Evolutionary conservation across 2,797 vertebrate genomes (phyloP).

Genomic region (Pangasius sanitwongsei): DNA sequence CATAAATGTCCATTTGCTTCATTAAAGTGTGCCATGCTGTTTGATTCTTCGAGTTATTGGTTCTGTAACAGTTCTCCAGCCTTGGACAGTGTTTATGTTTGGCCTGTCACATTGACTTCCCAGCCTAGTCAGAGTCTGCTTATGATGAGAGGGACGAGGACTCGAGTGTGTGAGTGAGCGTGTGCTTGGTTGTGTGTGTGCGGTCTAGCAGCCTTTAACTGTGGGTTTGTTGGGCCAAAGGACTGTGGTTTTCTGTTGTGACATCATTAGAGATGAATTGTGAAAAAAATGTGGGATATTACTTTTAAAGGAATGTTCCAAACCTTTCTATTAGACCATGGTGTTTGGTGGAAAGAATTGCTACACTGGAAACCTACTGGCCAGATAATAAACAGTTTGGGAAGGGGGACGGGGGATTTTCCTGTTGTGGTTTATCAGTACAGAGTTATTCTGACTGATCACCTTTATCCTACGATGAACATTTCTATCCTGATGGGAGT

Average conservation of each 20-base stretch:
- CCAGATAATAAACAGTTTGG: conserved; percentile 5
- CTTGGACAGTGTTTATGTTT: conserved; percentile 42
- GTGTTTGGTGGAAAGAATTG: conserved; percentile 29
- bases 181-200: conserved; percentile 46
- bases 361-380: conserved; percentile 15
- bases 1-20: conserved; percentile 70
- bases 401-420: not conserved
- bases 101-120: conserved; percentile 56
- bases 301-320: conserved; percentile 51
- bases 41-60: conserved; percentile 60
- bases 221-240: conserved; percentile 20
- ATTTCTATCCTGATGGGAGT: not conserved
- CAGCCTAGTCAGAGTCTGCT: conserved; percentile 21
- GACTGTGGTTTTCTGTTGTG: conserved; percentile 52
- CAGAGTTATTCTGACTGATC: not conserved
- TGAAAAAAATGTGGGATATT: conserved; percentile 56
- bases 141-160: conserved; percentile 19
- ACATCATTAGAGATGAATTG: conserved; percentile 61
- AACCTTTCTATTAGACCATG: conserved; percentile 27
- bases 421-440: conserved; percentile 6
- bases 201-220: conserved; percentile 21
- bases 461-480: not conserved
- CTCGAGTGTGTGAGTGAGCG: conserved; percentile 51
- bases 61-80: conserved; percentile 60
- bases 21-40: conserved; percentile 68